A percentile compares a stretch with the other conserved stretches of the same genome.
These are phyloP conservation scores for Apostichopus californicus DNA, from an alignment of 35 echinoderm and acorn worm genomes.

Conservation along the genomic window DNA sequence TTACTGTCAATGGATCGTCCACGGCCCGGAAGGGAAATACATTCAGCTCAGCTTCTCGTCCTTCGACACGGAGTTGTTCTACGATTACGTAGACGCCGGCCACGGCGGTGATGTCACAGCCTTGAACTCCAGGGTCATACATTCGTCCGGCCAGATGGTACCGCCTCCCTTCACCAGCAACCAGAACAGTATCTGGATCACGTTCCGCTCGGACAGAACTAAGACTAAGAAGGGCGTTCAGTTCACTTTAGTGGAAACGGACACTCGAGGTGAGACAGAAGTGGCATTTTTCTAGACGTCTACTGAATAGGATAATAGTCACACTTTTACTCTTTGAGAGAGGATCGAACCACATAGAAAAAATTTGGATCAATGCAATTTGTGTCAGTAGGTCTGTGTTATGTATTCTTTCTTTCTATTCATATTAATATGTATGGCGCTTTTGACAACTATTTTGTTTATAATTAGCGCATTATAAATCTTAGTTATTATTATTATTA, in stretches of 20 bases:
- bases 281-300: too few relatives aligned
- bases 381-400: too few relatives aligned
- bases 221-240: conserved; percentile 84
- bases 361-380: too few relatives aligned
- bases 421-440: too few relatives aligned
- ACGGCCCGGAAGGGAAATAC: conserved; percentile 68
- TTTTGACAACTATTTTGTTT: too few relatives aligned
- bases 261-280: conserved; percentile 59
- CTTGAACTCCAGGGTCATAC: conserved; percentile 64
- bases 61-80: conserved; percentile 76
- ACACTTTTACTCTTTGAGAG: too few relatives aligned
- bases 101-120: conserved; percentile 70
- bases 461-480: too few relatives aligned
- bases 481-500: too few relatives aligned
- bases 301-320: too few relatives aligned
- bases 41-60: conserved; percentile 69
- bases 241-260: conserved; percentile 45
- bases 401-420: too few relatives aligned
- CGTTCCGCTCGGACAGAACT: conserved; percentile 72
- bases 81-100: conserved; percentile 77
- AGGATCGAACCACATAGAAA: too few relatives aligned
- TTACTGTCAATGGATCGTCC: conserved; percentile 80
- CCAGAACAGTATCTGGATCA: conserved; percentile 79
- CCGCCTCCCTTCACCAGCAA: conserved; percentile 82
- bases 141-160: conserved; percentile 40